Base-by-base conservation (phyloP, 2,113 vertebrate genomes). In the Neolamprologus falcicula region DNA sequence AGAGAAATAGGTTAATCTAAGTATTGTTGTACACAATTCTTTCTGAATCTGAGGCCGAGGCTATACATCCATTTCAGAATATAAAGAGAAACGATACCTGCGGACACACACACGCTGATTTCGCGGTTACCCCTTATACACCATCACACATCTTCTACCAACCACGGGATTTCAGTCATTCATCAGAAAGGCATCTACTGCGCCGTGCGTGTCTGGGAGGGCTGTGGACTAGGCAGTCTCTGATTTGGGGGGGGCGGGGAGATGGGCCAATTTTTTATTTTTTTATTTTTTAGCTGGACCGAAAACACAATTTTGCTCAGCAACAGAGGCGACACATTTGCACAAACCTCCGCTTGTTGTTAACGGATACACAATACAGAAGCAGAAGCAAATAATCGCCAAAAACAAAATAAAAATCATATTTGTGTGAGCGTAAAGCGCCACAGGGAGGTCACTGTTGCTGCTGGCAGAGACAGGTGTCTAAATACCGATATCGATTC, bases 401-500 rank as follows among this genome's bases (percentile, higher is more conserved):
- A 73, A 17, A 73, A 45, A 45, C 24, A 17, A 73, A 73, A 28
- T 35, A 63, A 11, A 28, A 73, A n/a, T n/a, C 26, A 3, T 2
- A n/a, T 78, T 5, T 42, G 21, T 26, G 63, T 3, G 68, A 13
- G 84, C 87, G 81, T 47, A 40, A 84, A 26, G 57, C 80, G 28
- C 71, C 4, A 16, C 40, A 87, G 85, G 89, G 87, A 84, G 92
- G 79, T 83, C 84, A 89, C 93, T 95, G 95, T 94, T 95, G 92
- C 95, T 89, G 84, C 95, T 87, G 87, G 5, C 31, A n/a, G 73
- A 93, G 94, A 95, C 94, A 96, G 94, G 95, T 96, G 95, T 94
- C 90, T 89, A 85, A 86, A 90, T 85, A 31, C 63, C 88, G 57
- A 90, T 37, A 82, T 82, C 86, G 80, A 84, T 14, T 33, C 45